Evolutionary conservation across 2,113 vertebrate species (phyloP).

Genomic region (Laticauda laticaudata): DNA sequence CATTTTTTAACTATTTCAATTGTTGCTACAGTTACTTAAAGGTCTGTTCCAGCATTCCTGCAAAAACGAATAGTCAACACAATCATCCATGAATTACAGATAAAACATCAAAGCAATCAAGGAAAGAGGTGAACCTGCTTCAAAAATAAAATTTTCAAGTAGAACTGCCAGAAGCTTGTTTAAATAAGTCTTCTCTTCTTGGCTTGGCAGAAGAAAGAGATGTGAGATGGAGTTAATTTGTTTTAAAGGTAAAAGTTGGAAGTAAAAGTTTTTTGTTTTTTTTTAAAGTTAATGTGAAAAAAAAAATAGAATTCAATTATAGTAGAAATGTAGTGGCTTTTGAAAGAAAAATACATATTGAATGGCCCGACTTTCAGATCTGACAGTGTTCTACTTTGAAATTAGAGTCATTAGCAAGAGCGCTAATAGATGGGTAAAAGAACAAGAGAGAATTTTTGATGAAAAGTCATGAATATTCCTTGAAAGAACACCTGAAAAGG

Average conservation of each 20-base stretch:
- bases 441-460: slow-evolving; percentile 56
- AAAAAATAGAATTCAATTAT: slow-evolving; percentile 18
- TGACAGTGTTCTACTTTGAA: slow-evolving; percentile 32
- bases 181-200: neutral
- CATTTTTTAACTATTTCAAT: neutral
- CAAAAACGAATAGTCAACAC: neutral
- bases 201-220: neutral
- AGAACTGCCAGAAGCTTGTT: neutral
- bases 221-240: neutral
- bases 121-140: neutral
- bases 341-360: slow-evolving; percentile 17
- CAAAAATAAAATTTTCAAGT: neutral
- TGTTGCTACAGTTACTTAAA: neutral
- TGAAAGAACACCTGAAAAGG: slow-evolving; percentile 54
- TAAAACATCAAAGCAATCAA: neutral
- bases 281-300: neutral
- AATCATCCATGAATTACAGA: neutral
- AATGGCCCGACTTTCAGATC: slow-evolving; percentile 39
- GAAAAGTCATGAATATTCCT: slow-evolving; percentile 49
- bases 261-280: neutral
- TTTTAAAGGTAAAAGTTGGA: neutral
- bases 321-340: slow-evolving; percentile 3
- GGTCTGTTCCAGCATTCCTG: neutral
- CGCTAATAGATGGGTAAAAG: slow-evolving; percentile 27
- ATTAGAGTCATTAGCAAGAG: slow-evolving; percentile 34